Percentiles rank a stretch among this genome's conserved stretches.
phyloP scores from a whole-genome alignment of 2,113 vertebrate species.

The Austrofundulus limnaeus region DNA sequence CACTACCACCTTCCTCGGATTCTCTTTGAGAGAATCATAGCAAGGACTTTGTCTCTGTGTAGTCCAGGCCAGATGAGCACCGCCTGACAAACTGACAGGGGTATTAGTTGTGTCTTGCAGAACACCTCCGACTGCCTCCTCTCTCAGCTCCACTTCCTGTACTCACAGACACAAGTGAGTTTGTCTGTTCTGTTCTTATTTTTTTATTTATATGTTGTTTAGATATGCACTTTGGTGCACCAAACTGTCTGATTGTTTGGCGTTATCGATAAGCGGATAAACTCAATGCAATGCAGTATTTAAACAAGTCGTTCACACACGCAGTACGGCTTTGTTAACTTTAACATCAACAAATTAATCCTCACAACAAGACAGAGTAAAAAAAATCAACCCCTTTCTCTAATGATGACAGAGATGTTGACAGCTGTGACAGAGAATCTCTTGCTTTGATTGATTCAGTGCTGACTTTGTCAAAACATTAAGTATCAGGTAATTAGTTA shows the following conservation, averaged over 20 bases:
- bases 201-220: not conserved
- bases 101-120: constrained; percentile 71
- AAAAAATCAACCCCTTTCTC: constrained; percentile 31
- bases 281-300: not conserved
- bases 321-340: not conserved
- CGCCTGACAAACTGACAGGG: constrained; percentile 75
- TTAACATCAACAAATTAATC: constrained; percentile 27
- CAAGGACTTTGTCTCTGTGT: constrained; percentile 77
- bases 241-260: not conserved
- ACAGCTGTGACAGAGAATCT: constrained; percentile 52
- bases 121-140: constrained; percentile 62
- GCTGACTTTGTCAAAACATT: constrained; percentile 22
- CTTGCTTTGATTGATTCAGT: constrained; percentile 53
- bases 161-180: constrained; percentile 35
- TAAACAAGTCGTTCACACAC: not conserved
- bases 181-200: constrained; percentile 18
- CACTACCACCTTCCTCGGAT: constrained; percentile 60
- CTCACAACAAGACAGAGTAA: constrained; percentile 7
- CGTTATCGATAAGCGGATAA: not conserved
- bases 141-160: constrained; percentile 50
- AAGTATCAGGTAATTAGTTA: constrained; percentile 2
- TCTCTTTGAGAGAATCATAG: constrained; percentile 76
- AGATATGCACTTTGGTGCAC: rapidly evolving
- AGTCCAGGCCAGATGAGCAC: constrained; percentile 75
- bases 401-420: constrained; percentile 46